phyloP scores from a whole-genome alignment of 1,140 invertebrate genomes.

The Bombus turneri region DNA sequence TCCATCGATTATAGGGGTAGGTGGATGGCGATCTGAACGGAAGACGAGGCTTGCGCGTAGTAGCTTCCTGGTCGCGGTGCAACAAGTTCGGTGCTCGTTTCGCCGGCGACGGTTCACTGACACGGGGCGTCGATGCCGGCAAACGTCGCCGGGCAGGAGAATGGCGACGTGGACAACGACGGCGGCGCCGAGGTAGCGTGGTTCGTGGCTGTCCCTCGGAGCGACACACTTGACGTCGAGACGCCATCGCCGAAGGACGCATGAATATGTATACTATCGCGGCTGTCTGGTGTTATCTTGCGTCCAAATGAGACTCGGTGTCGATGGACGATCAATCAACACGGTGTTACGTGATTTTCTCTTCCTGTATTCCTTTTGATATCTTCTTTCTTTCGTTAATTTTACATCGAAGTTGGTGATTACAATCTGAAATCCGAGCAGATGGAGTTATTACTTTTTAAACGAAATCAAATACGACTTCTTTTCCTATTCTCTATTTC shows the following conservation, averaged over 20 bases:
- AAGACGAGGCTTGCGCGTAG: constrained; percentile 60
- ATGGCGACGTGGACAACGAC: constrained; percentile 59
- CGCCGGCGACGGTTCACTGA: constrained; percentile 78
- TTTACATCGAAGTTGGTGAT: background rate
- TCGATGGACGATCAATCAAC: constrained; percentile 24
- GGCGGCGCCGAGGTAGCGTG: constrained; percentile 61
- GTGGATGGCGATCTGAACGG: background rate
- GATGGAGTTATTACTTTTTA: no score
- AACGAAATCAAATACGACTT: background rate
- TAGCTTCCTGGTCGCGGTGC: constrained; percentile 64
- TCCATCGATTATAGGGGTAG: background rate
- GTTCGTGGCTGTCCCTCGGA: constrained; percentile 41
- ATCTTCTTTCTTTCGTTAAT: background rate
- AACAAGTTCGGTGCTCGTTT: constrained; percentile 77
- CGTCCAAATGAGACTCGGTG: constrained; percentile 34
- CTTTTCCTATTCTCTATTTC: background rate
- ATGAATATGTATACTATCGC: constrained; percentile 77
- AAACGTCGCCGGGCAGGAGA: constrained; percentile 41
- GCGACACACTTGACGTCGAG: constrained; percentile 78
- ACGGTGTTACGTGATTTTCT: background rate
- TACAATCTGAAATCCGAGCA: no score
- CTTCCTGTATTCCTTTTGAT: no score
- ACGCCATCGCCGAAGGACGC: constrained; percentile 81
- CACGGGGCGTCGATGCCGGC: constrained; percentile 69
- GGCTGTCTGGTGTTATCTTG: constrained; percentile 21